Base-by-base conservation (phyloP, 2,113 vertebrate species). In the Ammospiza nelsoni region DNA sequence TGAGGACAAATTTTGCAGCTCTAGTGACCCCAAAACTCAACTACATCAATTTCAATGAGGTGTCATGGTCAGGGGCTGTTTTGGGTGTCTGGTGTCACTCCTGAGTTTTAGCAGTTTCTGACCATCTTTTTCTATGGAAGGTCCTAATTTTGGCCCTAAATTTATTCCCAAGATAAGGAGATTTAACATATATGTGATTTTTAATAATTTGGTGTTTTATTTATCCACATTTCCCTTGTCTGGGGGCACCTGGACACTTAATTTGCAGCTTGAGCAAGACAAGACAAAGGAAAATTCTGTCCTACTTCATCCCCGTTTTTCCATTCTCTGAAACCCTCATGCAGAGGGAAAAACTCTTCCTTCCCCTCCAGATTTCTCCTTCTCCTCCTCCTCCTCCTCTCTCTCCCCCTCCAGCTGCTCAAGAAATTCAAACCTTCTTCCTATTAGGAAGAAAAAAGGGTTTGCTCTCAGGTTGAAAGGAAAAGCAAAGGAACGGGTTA, bases 371-470 rank as follows among this genome's bases (percentile, higher is more conserved):
- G 65, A 62, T 48, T 81, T 63, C 78, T 61, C 15, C 22, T 59
- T 16, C 11, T 77, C 31, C 58, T 61, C n/a, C n/a, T 61, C n/a
- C n/a, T 61, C 68, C 82, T 82, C 62, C 71, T 91, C 27, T 46
- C 25, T 85, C 86, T 80, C 55, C 77, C 67, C 68, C 87, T 94
- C 73, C 2, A 5, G 87, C 92, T 90, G 73, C 92, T 89, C 39
- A 28, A 93, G 87, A 91, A 90, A 92, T 94, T 90, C 95, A 95
- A 96, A 90, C 92, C 97, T 65, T 87, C 89, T 87, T 96, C 93
- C 87, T 66, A 94, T 95, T 96, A 97, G 89, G 73, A 87, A 89
- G 75, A 82, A 96, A 80, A 96, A 96, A 95, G 84, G 65, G 23
- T 84, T 52, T 31, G 54, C 75, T 86, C 58, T 58, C 69, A 76